Conservation (phyloP, 2,888 invertebrate species). For the Troides oblongomaculatus region DNA sequence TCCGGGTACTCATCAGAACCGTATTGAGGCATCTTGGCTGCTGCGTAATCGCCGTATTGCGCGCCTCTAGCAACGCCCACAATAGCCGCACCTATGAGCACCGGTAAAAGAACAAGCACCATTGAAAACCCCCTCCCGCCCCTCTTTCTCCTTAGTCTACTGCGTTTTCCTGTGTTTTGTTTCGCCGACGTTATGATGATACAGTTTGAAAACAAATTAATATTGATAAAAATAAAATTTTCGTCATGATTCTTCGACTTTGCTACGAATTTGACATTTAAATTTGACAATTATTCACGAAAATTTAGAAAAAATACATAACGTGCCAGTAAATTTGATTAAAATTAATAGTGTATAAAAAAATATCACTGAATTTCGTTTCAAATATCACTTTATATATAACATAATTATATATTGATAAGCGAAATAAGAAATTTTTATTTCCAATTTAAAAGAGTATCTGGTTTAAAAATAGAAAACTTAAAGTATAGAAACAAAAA, state of each 20-base stretch:
- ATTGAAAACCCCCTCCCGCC: conserved; percentile 27
- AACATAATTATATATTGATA: neutral
- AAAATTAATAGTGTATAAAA: neutral
- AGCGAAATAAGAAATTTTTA: neutral
- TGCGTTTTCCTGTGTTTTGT: conserved; percentile 15
- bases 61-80: conserved; percentile 40
- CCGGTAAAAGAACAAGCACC: conserved; percentile 35
- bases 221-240: conserved; percentile 39
- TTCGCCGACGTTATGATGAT: conserved; percentile 32
- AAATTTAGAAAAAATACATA: conserved; percentile 30
- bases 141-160: conserved; percentile 20
- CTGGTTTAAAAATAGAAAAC: conserved; percentile 7
- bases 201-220: conserved; percentile 29
- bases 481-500: neutral
- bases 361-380: neutral
- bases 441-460: neutral
- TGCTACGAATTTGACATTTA: conserved; percentile 67
- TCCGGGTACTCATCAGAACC: conserved; percentile 49
- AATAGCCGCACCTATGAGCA: conserved; percentile 41
- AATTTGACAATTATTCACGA: conserved; percentile 33
- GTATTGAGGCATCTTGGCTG: conserved; percentile 61
- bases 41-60: conserved; percentile 57
- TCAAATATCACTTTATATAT: neutral
- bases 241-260: conserved; percentile 52
- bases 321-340: conserved; percentile 18